Evolutionary conservation across 2,888 invertebrate genomes (phyloP), one percentile per base, ranked within the genome.

Genomic region (Pyrochroa serraticornis): DNA sequence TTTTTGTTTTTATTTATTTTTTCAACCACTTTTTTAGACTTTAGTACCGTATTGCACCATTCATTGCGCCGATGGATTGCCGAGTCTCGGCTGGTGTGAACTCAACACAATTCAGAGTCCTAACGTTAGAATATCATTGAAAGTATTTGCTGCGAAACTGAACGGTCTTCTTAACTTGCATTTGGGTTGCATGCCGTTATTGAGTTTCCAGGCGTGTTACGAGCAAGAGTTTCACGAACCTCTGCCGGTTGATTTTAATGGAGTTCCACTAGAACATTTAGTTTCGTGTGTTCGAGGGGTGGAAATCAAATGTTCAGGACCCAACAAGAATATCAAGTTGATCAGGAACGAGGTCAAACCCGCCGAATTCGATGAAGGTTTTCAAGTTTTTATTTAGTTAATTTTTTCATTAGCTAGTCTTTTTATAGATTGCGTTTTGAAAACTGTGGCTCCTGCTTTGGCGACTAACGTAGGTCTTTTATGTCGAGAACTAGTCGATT

Each of bases 231-330:
- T 90, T 75, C 84, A 86, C 7, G 81, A 83, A 52, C 74, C 82
- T 30, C 75, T 89, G 41, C 78, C 82, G 8, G 77, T 87, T n/a
- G 85, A 86, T 69, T 85, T 85, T 2, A 84, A 80, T 56, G 94
- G 95, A 3, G 95, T 95, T 9, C 90, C 94, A 0, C 78, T 97
- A 52, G 97, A 97, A 76, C 91, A 97, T 80, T 81, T 97, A 50
- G 85, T 97, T 22, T 89, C 93, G 45, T 93, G 93, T 76, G 85
- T 95, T 7, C 85, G 88, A 7, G 90, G 90, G 33, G 84, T 96
- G 34, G 71, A 71, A 38, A 69, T 63, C 73, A 81, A 67, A 75
- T 82, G 59, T 71, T 79, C 66, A 75, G 84, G 74, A 62, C 73
- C 61, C 9, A 78, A 75, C 56, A 75, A 74, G 56, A 79, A 74